A percentile compares a stretch with the other conserved stretches of the same genome.
These are phyloP conservation scores for Boleophthalmus pectinirostris DNA, from an alignment of 2,113 vertebrate species.

Conservation along the genomic window DNA sequence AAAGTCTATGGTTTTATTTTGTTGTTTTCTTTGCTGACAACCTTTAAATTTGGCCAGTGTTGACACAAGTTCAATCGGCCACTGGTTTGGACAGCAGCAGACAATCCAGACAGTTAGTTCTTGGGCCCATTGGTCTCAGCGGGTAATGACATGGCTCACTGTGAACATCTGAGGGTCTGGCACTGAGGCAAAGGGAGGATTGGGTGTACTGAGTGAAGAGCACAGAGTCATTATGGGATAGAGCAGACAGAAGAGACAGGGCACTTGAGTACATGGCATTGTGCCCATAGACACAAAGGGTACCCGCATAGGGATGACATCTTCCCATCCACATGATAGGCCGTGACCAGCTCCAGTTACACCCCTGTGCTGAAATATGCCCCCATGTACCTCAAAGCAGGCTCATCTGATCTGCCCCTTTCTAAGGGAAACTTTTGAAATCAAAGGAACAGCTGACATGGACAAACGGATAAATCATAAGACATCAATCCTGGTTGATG, in stretches of 20 bases:
- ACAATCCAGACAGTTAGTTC: conserved; percentile 51
- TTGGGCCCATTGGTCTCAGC: conserved; percentile 42
- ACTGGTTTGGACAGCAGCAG: conserved; percentile 23
- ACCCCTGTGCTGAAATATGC: conserved; percentile 51
- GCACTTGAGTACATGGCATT: conserved; percentile 54
- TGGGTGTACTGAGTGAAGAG: conserved; percentile 49
- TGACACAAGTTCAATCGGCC: conserved; percentile 34
- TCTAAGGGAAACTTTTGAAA: conserved; percentile 37
- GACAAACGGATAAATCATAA: conserved; percentile 24
- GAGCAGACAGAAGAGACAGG: conserved; percentile 49
- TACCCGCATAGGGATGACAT: conserved; percentile 55
- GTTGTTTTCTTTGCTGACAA: neutral
- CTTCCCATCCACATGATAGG: conserved; percentile 46
- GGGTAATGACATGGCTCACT: conserved; percentile 60
- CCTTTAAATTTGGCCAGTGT: neutral
- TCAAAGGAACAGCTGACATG: conserved; percentile 22
- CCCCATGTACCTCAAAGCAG: conserved; percentile 7
- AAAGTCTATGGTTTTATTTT: conserved; percentile 13
- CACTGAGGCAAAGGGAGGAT: conserved; percentile 56
- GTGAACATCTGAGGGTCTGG: conserved; percentile 69
- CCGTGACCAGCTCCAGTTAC: conserved; percentile 64
- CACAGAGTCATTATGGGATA: conserved; percentile 70
- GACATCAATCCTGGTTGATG: conserved; percentile 20
- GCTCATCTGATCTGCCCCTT: conserved; percentile 28
- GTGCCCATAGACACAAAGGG: conserved; percentile 55